Evolutionary conservation across 2,888 invertebrate species (phyloP).

Genomic region (Cyaniris semiargus): DNA sequence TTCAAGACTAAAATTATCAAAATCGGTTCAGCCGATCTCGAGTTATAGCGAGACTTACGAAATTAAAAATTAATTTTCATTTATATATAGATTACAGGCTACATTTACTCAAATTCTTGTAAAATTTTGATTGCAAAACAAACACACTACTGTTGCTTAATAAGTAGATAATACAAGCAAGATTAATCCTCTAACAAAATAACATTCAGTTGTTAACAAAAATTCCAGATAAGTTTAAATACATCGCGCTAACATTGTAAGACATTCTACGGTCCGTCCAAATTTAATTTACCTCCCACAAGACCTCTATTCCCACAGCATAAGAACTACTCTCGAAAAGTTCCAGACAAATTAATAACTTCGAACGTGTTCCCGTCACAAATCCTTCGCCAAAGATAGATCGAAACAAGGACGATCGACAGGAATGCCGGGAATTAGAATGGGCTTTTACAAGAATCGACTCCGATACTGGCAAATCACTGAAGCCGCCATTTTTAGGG

Average conservation of each 20-base stretch:
- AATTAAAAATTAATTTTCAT: too few relatives aligned
- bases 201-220: neutral
- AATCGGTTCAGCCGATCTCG: too few relatives aligned
- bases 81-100: too few relatives aligned
- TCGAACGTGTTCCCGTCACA: neutral
- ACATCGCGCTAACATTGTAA: neutral
- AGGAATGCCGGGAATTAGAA: slow-evolving; percentile 35
- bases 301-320: neutral
- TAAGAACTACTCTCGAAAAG: neutral
- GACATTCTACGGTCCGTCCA: neutral
- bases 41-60: too few relatives aligned
- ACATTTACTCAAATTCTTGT: too few relatives aligned
- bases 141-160: too few relatives aligned
- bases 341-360: neutral
- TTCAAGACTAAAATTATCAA: too few relatives aligned
- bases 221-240: neutral
- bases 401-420: slow-evolving; percentile 31
- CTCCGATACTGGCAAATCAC: neutral
- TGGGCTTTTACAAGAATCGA: slow-evolving; percentile 12
- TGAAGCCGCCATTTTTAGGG: too few relatives aligned
- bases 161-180: too few relatives aligned
- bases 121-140: too few relatives aligned
- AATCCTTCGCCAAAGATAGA: slow-evolving; percentile 23
- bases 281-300: neutral
- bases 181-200: neutral